A percentile compares a stretch with the other conserved stretches of the same genome.
Evolutionary conservation across 2,888 invertebrate species (phyloP).

Genomic region (Drosophila pseudotakahashii): DNA sequence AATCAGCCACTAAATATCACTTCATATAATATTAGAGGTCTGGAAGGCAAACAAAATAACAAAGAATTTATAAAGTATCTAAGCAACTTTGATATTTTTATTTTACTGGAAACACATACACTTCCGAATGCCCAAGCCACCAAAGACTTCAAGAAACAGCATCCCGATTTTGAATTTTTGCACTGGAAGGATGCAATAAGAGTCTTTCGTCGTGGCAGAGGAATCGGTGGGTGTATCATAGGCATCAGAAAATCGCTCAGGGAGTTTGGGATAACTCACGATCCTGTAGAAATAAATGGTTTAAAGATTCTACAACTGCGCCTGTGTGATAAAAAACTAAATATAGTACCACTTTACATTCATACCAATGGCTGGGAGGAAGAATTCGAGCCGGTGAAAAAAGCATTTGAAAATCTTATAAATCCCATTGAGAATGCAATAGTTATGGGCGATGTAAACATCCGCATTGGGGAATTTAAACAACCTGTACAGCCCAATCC

Average conservation of each 20-base stretch:
- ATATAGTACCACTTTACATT: conserved; percentile 16
- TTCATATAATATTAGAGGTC: conserved; percentile 27
- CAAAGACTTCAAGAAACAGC: background rate
- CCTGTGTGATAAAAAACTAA: background rate
- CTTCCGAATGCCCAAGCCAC: background rate
- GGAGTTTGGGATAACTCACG: background rate
- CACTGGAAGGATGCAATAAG: conserved; percentile 21
- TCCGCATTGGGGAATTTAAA: conserved; percentile 19
- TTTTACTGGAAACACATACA: conserved; percentile 23
- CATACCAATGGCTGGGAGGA: background rate
- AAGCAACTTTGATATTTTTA: conserved; percentile 8
- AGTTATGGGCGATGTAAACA: conserved; percentile 18
- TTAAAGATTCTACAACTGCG: conserved; percentile 7
- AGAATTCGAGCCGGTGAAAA: conserved; percentile 2
- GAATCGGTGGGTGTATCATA: conserved; percentile 17
- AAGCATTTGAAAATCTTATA: background rate
- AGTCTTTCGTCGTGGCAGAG: conserved; percentile 1
- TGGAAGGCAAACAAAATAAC: background rate
- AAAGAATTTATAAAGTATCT: conserved; percentile 7
- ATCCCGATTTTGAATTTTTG: conserved; percentile 8
- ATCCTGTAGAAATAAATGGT: background rate
- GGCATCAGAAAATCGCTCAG: conserved; percentile 1
- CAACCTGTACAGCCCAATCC: conserved; percentile 1
- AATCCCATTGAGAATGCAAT: background rate
- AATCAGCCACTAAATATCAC: background rate